Conservation (phyloP, 2,888 invertebrate species). For the Mesoligia furuncula region DNA sequence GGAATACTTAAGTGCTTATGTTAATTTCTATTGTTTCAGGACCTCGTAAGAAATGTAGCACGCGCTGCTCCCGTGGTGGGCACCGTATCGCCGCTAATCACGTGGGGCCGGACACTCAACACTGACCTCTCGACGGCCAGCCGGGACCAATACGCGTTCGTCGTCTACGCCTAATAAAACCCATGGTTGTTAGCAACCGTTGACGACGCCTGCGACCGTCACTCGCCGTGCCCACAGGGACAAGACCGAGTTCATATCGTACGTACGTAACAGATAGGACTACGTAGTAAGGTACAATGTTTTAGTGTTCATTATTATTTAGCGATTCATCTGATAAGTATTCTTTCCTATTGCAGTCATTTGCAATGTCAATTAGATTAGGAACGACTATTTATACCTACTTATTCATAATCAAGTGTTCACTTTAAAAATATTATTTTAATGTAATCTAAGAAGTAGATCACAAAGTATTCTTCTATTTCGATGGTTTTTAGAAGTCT, state of each 20-base stretch:
- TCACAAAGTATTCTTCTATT: slow-evolving; percentile 50
- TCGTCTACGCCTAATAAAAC: slow-evolving; percentile 77
- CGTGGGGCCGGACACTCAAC: slow-evolving; percentile 88
- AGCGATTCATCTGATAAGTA: slow-evolving; percentile 55
- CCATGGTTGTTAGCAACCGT: slow-evolving; percentile 52
- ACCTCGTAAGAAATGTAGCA: slow-evolving; percentile 81
- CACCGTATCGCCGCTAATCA: slow-evolving; percentile 87
- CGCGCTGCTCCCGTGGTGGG: slow-evolving; percentile 89
- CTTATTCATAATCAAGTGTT: slow-evolving; percentile 39
- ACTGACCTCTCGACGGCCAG: slow-evolving; percentile 82
- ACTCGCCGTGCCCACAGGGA: slow-evolving; percentile 11
- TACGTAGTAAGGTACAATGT: slow-evolving; percentile 63
- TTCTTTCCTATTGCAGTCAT: slow-evolving; percentile 54
- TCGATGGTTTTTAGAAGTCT: slow-evolving; percentile 39
- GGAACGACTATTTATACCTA: slow-evolving; percentile 39
- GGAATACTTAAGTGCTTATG: neutral
- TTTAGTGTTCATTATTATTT: slow-evolving; percentile 69
- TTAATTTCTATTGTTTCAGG: slow-evolving; percentile 73
- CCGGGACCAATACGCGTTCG: slow-evolving; percentile 81
- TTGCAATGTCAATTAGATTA: slow-evolving; percentile 50
- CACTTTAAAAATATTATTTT: slow-evolving; percentile 44
- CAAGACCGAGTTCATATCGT: slow-evolving; percentile 24
- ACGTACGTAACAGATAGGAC: slow-evolving; percentile 31
- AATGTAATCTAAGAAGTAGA: slow-evolving; percentile 36
- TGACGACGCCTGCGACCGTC: slow-evolving; percentile 39